These are phyloP conservation scores for Turdus rufiventris DNA, from an alignment of 2,113 vertebrate genomes.

Conservation along the genomic window DNA sequence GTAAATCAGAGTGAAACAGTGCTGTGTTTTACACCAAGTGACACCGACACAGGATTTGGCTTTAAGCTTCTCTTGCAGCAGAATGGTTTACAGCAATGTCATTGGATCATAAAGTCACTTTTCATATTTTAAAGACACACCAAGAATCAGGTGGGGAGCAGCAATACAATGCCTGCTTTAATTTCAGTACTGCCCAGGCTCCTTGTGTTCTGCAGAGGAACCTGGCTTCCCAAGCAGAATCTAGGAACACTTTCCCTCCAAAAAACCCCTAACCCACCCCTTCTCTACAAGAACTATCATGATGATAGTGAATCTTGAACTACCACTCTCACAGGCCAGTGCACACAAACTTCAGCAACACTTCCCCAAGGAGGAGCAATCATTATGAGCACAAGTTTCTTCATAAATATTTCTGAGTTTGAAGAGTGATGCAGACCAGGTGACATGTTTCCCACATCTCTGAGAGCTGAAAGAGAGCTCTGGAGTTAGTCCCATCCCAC, in stretches of 20 bases:
- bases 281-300: background rate
- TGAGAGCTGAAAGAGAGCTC: background rate
- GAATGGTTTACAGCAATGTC: background rate
- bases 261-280: background rate
- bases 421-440: background rate
- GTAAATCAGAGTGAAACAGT: background rate
- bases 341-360: background rate
- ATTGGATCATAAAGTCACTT: background rate
- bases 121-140: background rate
- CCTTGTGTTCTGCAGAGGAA: background rate
- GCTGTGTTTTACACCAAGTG: background rate
- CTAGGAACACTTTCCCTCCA: background rate
- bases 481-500: background rate
- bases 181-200: background rate
- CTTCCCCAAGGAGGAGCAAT: background rate
- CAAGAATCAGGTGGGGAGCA: background rate
- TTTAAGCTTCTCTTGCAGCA: background rate
- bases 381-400: background rate
- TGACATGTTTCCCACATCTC: background rate
- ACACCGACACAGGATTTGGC: background rate
- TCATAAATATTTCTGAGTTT: background rate
- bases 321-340: background rate
- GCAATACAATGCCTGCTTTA: background rate
- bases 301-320: background rate
- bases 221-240: background rate